Base-by-base conservation (phyloP, 37 sponge, comb jelly and placozoan genomes). In the Beroe forskalii region DNA sequence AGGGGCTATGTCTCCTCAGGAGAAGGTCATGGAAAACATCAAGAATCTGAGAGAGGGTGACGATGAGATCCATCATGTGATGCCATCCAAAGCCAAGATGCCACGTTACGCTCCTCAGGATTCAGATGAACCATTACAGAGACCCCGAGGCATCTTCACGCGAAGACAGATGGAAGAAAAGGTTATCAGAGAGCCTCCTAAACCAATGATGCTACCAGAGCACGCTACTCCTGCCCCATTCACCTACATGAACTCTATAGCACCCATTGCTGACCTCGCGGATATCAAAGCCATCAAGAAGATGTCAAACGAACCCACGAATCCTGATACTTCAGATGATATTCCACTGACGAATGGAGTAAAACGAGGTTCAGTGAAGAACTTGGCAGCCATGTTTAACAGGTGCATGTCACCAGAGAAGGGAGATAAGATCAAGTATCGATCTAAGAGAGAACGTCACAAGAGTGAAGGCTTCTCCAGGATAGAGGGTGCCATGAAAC, bases 31-130 rank as follows among this genome's bases (percentile, higher is more conserved):
- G 86, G 86, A 41, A 4, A 80, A 80, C 30, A 80, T 80, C 55
- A 80, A 44, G 86, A 80, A 80, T 37, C 55, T 80, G 55, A 41
- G 86, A 27, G 86, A 80, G 55, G 86, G 86, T n/a, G 86, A 80
- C 55, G 86, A 80, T 20, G 40, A 41, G n/a, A 23, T 44, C 30
- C n/a, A 32, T 24, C 55, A 44, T 9, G 55, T 80, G 30, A 9
- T 41, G 25, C 86, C 86, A 6, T 80, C 86, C 48, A 41, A 43
- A 24, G 86, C 86, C 12, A 80, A 43, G 55, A 9, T 38, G 8
- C n/a, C 43, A 23, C 28, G n/a, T 23, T 80, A 80, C 30, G 86
- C 40, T 1, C 86, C 86, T 4, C 38, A 80, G 48, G 43, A 42
- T 8, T 8, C 9, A 48, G 86, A 80, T 1, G 30, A 35, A 23